Conservation (phyloP, 1,140 invertebrate genomes). For the Aphaenogaster floridana region DNA sequence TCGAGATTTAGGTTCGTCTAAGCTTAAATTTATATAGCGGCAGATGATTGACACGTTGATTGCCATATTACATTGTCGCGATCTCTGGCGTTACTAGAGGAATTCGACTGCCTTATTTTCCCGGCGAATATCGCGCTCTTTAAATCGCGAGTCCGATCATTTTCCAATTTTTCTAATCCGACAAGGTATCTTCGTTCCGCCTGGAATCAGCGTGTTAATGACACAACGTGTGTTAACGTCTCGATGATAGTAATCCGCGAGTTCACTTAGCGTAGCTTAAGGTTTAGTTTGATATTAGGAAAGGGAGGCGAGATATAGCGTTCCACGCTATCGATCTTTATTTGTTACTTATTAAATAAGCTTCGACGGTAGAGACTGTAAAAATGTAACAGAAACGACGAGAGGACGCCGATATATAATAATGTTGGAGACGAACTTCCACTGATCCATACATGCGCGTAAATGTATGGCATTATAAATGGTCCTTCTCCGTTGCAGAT, state of each 20-base stretch:
- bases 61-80: conserved; percentile 19
- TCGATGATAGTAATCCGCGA: conserved; percentile 26
- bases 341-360: conserved; percentile 51
- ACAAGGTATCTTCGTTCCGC: neutral
- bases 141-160: neutral
- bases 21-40: conserved; percentile 43
- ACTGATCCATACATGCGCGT: neutral
- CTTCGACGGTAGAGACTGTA: conserved; percentile 39
- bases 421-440: conserved; percentile 9
- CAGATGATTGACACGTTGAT: conserved; percentile 34
- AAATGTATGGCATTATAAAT: conserved; percentile 22
- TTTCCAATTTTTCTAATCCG: conserved; percentile 11
- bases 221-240: conserved; percentile 36
- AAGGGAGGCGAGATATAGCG: conserved; percentile 2
- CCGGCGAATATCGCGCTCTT: neutral
- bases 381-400: conserved; percentile 37
- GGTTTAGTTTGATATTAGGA: conserved; percentile 39
- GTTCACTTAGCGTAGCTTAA: conserved; percentile 56
- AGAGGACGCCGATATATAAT: neutral
- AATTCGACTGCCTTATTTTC: neutral
- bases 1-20: conserved; percentile 16
- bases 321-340: conserved; percentile 33
- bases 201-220: conserved; percentile 50
- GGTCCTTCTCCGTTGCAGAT: conserved; percentile 19
- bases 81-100: neutral